Evolutionary conservation across 2,113 vertebrate species (phyloP).

Genomic region (Polypterus bichir): DNA sequence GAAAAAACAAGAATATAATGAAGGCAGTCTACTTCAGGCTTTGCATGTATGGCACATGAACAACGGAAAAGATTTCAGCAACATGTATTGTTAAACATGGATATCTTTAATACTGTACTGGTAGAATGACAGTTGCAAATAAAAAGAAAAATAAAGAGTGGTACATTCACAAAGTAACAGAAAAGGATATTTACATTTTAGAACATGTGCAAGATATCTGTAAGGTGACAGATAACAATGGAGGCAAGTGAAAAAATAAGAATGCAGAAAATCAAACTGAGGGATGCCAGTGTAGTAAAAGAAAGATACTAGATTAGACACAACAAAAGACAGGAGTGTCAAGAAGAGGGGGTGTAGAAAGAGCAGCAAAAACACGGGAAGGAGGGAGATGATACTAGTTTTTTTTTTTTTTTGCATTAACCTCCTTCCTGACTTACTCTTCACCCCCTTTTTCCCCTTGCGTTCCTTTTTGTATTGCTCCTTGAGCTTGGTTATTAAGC

Average conservation of each 20-base stretch:
- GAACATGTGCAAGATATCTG: no score
- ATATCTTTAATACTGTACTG: no score
- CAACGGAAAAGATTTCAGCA: no score
- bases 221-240: no score
- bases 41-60: no score
- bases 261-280: constrained; percentile 1
- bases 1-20: no score
- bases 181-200: no score
- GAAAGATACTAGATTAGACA: constrained; percentile 5
- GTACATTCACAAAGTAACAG: no score
- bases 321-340: constrained; percentile 16
- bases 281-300: constrained; percentile 8
- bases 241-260: not conserved
- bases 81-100: no score
- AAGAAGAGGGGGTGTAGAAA: constrained; percentile 18
- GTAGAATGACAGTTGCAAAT: no score
- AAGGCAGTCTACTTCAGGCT: no score
- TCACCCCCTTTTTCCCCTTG: constrained; percentile 98
- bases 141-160: no score
- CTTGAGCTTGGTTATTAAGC: constrained; percentile 98
- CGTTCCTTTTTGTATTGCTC: constrained; percentile 99
- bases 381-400: constrained; percentile 16
- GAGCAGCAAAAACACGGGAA: constrained; percentile 52
- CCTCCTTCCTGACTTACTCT: constrained; percentile 90
- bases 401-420: constrained; percentile 30